phyloP scores from a whole-genome alignment of 2,888 invertebrate species.

The Dolichopus griseipennis region DNA sequence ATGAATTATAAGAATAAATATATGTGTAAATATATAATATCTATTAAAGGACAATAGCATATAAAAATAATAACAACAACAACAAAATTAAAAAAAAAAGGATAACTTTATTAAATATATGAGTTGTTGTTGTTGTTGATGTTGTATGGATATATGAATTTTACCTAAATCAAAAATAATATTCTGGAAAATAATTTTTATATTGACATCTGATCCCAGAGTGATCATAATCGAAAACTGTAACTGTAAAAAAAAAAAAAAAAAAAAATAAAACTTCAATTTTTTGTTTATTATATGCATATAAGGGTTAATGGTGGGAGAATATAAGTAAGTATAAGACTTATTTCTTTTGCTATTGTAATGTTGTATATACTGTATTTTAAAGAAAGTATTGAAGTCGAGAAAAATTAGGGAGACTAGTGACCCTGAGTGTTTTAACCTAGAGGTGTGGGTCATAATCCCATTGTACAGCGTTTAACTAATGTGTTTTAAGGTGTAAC shows the following conservation, averaged over 20 bases:
- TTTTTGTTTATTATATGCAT: neutral
- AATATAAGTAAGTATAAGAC: too few species aligned
- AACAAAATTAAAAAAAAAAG: neutral
- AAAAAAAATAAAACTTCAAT: neutral
- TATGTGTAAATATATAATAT: neutral
- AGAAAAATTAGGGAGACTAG: too few species aligned
- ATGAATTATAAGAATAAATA: neutral
- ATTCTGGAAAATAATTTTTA: constrained; percentile 23
- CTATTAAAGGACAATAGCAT: neutral
- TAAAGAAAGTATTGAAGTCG: too few species aligned
- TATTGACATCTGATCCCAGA: constrained; percentile 24
- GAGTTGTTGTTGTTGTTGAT: neutral
- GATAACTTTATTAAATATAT: neutral
- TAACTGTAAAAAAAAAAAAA: neutral
- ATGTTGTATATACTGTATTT: too few species aligned
- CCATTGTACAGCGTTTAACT: too few species aligned
- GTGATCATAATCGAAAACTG: constrained; percentile 21
- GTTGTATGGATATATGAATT: constrained; percentile 12
- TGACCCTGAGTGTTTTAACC: too few species aligned
- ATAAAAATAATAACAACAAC: too few species aligned
- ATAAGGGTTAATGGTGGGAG: constrained; percentile 2
- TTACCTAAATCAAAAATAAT: constrained; percentile 24
- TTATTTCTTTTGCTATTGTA: too few species aligned
- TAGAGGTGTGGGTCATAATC: too few species aligned
- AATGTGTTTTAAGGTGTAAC: too few species aligned